Base-by-base conservation (phyloP, 2,797 vertebrate species). In the Hydrolagus colliei region DNA sequence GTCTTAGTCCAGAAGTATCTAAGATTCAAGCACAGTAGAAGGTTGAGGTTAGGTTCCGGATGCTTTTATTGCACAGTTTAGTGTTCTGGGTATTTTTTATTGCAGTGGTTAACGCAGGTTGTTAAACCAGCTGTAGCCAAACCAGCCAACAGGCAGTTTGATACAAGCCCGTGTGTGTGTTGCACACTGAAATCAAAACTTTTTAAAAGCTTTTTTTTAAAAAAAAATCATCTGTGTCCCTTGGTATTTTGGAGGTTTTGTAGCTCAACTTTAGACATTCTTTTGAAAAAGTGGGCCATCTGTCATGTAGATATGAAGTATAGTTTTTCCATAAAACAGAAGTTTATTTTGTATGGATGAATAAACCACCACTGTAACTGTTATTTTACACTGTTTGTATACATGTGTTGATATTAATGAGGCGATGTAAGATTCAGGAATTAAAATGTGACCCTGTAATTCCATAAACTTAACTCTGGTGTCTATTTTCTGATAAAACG, bases 371-470 rank as follows among this genome's bases (percentile, higher is more conserved):
- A 96, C 96, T 96, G 94, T 96, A 93, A 92, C 94, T 95, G 79
- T 84, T 84, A 95, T 96, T 96, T 96, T 94, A 96, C 96, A 97
- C 95, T 95, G 96, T 98, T 98, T 98, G 96, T 97, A 98, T 96
- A 96, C 96, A 96, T 96, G 96, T 95, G 94, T 94, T 95, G 93
- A 95, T 95, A 96, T 96, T 96, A 94, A 94, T 93, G 91, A 92
- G 92, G 91, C 94, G 91, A 92, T 95, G 94, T 95, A 95, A 93
- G 93, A 96, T 97, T 96, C 95, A 95, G 96, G 93, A 94, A 98
- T 98, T 98, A 98, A 95, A 98, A 97, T 96, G 94, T 96, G 95
- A 97, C 94, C 96, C 96, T 97, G 95, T 95, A 96, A 96, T 96
- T 92, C 91, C 92, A 92, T 88, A 88, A 91, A 89, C 79, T 68